Conservation (phyloP, 2,888 invertebrate species). For the Hirtodrosophila duncani region DNA sequence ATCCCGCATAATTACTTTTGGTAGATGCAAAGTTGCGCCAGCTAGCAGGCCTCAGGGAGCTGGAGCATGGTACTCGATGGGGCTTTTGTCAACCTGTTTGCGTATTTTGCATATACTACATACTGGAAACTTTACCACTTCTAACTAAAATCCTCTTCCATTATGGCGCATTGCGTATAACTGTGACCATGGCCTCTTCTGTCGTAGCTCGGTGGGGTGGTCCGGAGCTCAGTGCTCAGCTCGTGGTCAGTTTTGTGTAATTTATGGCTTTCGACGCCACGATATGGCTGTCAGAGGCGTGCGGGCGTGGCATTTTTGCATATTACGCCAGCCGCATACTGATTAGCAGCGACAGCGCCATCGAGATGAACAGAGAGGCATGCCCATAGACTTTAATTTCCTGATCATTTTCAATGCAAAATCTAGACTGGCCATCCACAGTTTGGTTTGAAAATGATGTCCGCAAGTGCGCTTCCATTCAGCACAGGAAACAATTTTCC, state of each 20-base stretch:
- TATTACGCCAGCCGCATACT: slow-evolving; percentile 62
- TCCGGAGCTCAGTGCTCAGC: too few species aligned
- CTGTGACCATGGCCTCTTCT: too few species aligned
- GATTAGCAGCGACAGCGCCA: too few species aligned
- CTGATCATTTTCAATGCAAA: slow-evolving; percentile 71
- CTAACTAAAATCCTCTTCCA: too few species aligned
- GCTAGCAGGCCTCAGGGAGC: too few species aligned
- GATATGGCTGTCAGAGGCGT: slow-evolving; percentile 17
- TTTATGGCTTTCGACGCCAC: slow-evolving; percentile 59
- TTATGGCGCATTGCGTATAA: slow-evolving; percentile 5
- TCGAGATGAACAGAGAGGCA: too few species aligned
- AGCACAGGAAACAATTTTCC: slow-evolving; percentile 59
- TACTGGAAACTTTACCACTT: too few species aligned
- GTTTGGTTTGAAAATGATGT: slow-evolving; percentile 31
- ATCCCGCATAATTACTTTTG: slow-evolving; percentile 37
- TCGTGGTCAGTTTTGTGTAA: slow-evolving; percentile 57
- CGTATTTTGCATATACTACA: slow-evolving; percentile 51
- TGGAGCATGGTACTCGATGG: too few species aligned
- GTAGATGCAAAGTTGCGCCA: too few species aligned
- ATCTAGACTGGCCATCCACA: slow-evolving; percentile 36
- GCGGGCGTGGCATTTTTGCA: slow-evolving; percentile 47
- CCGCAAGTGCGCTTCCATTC: slow-evolving; percentile 11
- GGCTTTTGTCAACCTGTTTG: too few species aligned
- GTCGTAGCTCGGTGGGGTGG: too few species aligned
- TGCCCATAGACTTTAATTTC: slow-evolving; percentile 69